Evolutionary conservation across 2,888 invertebrate genomes (phyloP), one percentile per base, ranked within the genome.

Genomic region (Oscheius sp.): DNA sequence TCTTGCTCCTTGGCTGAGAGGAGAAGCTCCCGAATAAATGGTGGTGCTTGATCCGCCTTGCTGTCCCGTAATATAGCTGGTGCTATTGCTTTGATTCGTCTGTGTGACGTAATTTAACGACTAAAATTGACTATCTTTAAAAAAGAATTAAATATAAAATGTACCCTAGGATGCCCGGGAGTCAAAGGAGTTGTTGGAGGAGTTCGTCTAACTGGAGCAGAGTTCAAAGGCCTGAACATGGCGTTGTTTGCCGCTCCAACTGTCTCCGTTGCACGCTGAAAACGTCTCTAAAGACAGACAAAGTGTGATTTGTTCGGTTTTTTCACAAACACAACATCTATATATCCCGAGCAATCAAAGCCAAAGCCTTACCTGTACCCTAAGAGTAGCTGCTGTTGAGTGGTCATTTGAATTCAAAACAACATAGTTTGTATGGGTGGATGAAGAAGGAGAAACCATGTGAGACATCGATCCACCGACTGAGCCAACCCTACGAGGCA

Each of bases 1-100:
- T 17, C 55, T 5, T 2, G 10, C 6, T 15, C 17, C 17, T 45
- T 20, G 27, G 1, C 23, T 45, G 3, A 61, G 25, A 1, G 42
- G 45, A 25, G 55, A 55, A 8, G 55, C 8, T 17, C 45, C 45
- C 8, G 25, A n/a, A 45, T 61, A 61, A 3, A 61, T 45, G 27
- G 50, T 27, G 15, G 23, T 25, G 25, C 20, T 42, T 6, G 34
- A n/a, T n/a, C 42, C 29, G 8, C 42, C 45, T 27, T 12, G 61
- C 31, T 61, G 61, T 10, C 17, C 45, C 8, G 42, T 61, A n/a
- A 61, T 45, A 42, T 61, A 61, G 31, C 29, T 61, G 15, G 17
- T 20, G 27, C 61, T n/a, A n/a, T n/a, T 25, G 15, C 37, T n/a
- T 20, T n/a, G 17, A 20, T 8, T 20, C 31, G 55, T 15, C 25